Conservation (phyloP, 30 jellyfish, hydroid and myxozoan species). For the Turritopsis rubra region DNA sequence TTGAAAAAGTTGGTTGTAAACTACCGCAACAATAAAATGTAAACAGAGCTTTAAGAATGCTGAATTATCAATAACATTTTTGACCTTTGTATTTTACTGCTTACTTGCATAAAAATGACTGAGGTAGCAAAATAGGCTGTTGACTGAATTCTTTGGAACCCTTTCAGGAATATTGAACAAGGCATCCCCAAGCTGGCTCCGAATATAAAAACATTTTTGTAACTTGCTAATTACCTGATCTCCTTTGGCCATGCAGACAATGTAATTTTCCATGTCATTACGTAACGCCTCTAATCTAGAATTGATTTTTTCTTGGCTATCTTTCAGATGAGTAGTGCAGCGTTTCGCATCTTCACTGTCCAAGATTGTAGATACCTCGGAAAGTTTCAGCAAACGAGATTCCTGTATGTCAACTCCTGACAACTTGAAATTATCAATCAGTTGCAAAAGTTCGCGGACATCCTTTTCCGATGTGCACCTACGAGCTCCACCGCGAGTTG, state of each 20-base stretch:
- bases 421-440: constrained; percentile 37
- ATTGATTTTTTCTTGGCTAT: constrained; percentile 51
- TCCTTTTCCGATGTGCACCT: constrained; percentile 61
- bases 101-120: neutral
- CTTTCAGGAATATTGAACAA: too few relatives aligned
- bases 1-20: neutral
- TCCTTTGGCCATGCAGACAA: constrained; percentile 1
- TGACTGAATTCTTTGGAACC: too few relatives aligned
- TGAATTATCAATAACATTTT: neutral
- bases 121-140: too few relatives aligned
- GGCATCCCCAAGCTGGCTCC: too few relatives aligned
- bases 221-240: constrained; percentile 9
- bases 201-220: neutral
- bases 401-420: constrained; percentile 49
- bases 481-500: constrained; percentile 56
- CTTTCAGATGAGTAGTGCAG: constrained; percentile 42
- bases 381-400: constrained; percentile 35
- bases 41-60: neutral
- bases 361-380: constrained; percentile 44
- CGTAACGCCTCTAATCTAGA: constrained; percentile 8
- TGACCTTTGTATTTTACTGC: neutral
- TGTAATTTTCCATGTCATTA: constrained; percentile 33
- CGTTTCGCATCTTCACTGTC: constrained; percentile 54
- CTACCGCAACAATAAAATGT: neutral
- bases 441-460: constrained; percentile 40